These are phyloP conservation scores for Petrocephalus schoutedeni DNA, from an alignment of 2,797 vertebrate genomes.

Conservation along the genomic window DNA sequence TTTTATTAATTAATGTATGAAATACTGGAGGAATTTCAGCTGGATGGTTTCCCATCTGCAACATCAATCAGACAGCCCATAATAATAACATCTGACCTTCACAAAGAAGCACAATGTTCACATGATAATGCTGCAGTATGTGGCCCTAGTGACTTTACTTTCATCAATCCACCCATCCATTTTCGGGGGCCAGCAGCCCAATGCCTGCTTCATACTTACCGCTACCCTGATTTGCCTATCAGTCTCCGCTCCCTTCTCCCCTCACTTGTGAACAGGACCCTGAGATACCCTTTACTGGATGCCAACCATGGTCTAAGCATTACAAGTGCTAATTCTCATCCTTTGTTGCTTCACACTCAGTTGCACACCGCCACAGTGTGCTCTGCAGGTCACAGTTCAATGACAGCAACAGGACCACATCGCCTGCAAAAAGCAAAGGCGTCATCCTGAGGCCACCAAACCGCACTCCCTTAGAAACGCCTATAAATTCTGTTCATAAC, in stretches of 20 bases:
- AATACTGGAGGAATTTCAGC: neutral
- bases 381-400: neutral
- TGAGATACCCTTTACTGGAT: no score
- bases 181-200: neutral
- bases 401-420: neutral
- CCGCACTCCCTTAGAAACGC: neutral
- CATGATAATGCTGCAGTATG: neutral
- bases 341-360: neutral
- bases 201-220: neutral
- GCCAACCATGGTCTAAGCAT: no score
- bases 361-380: no score
- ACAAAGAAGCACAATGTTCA: neutral
- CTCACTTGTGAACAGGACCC: no score
- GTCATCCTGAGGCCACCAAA: neutral
- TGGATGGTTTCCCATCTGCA: neutral
- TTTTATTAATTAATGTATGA: neutral
- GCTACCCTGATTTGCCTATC: neutral
- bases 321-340: neutral
- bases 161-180: neutral
- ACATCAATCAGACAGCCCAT: neutral
- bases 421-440: neutral
- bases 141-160: neutral
- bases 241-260: no score
- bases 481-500: neutral
- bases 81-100: neutral